Conservation (phyloP, 2,888 invertebrate genomes). For the Dasypolia templi region DNA sequence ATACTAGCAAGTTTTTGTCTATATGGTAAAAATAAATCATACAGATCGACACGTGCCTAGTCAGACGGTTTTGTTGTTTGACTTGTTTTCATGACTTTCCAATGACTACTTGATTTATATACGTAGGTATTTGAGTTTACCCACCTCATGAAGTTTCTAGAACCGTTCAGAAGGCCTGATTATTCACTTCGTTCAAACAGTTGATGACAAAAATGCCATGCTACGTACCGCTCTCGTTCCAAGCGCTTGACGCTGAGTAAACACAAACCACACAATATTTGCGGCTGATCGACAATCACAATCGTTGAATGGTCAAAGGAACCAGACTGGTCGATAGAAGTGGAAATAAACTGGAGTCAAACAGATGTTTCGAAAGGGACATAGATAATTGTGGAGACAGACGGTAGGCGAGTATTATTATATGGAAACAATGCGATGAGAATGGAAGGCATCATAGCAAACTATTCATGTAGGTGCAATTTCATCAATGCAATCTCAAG, state of each 20-base stretch:
- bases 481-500: background rate
- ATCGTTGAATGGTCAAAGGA: slow-evolving; percentile 8
- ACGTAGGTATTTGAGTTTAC: too few species aligned
- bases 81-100: background rate
- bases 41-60: too few species aligned
- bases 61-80: background rate
- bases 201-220: background rate
- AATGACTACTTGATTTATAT: too few species aligned
- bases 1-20: too few species aligned
- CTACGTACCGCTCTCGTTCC: background rate
- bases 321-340: background rate
- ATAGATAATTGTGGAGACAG: slow-evolving; percentile 7
- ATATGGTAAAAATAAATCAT: too few species aligned
- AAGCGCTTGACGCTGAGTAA: background rate
- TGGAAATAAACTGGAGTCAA: background rate
- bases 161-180: background rate
- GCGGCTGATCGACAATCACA: slow-evolving; percentile 13
- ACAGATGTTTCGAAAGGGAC: background rate
- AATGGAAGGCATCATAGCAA: background rate
- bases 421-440: background rate
- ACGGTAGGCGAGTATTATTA: background rate
- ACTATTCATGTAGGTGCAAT: background rate
- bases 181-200: background rate
- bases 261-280: slow-evolving; percentile 19
- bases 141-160: background rate